Conservation (phyloP, 2,888 invertebrate genomes). For the Polia nebulosa region DNA sequence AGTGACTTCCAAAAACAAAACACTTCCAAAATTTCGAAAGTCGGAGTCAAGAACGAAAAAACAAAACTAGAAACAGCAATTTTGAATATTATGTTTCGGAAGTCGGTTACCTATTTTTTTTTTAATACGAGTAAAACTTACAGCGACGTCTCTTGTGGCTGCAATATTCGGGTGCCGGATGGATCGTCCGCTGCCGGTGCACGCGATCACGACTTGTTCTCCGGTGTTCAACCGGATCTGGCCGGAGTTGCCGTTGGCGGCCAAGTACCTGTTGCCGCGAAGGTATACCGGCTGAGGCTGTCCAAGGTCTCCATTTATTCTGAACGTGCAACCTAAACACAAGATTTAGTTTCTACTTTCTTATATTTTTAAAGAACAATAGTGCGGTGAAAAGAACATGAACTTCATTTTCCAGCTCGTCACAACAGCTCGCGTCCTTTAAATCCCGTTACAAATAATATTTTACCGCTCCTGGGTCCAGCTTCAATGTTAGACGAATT, state of each 20-base stretch:
- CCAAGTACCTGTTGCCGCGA: slow-evolving; percentile 78
- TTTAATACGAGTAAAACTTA: slow-evolving; percentile 32
- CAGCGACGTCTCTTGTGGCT: slow-evolving; percentile 53
- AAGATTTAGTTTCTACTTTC: neutral
- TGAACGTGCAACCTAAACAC: slow-evolving; percentile 85
- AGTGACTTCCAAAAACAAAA: no score
- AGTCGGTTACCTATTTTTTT: neutral
- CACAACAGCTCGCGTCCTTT: neutral
- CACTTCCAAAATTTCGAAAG: no score
- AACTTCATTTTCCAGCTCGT: neutral
- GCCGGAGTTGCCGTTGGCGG: slow-evolving; percentile 80
- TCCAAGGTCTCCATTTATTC: slow-evolving; percentile 88
- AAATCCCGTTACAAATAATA: neutral
- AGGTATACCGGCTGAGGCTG: slow-evolving; percentile 92
- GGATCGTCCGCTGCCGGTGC: slow-evolving; percentile 78
- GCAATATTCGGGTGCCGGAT: slow-evolving; percentile 81
- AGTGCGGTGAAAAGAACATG: neutral
- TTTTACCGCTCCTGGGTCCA: slow-evolving; percentile 75
- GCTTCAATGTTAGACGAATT: slow-evolving; percentile 68
- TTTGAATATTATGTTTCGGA: no score
- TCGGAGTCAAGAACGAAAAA: no score
- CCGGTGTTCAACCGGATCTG: slow-evolving; percentile 77
- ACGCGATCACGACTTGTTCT: slow-evolving; percentile 79
- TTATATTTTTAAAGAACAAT: neutral
- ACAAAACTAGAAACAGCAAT: no score